Conservation (phyloP, 2,888 invertebrate genomes). For the Drosophila yooni region DNA sequence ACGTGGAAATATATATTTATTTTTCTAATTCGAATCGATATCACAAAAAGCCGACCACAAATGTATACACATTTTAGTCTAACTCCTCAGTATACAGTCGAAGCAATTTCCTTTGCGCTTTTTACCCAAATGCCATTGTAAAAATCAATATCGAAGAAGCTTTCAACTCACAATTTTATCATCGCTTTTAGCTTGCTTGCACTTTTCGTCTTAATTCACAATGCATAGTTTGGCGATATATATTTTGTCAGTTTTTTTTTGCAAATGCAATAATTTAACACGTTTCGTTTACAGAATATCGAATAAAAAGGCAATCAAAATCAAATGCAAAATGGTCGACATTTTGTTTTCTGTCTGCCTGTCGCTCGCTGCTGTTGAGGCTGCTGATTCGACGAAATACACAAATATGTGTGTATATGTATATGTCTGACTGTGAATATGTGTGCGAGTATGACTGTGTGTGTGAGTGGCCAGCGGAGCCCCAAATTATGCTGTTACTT, state of each 20-base stretch:
- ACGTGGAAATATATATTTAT: background rate
- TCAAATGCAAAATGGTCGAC: constrained; percentile 74
- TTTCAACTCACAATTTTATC: constrained; percentile 39
- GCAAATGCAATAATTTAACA: constrained; percentile 17
- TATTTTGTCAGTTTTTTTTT: constrained; percentile 12
- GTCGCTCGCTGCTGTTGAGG: constrained; percentile 59
- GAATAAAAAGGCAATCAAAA: constrained; percentile 48
- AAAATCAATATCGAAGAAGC: constrained; percentile 65
- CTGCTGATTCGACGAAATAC: constrained; percentile 68
- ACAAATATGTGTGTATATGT: constrained; percentile 39
- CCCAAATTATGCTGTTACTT: constrained; percentile 34
- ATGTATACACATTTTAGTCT: background rate
- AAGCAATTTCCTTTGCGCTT: constrained; percentile 21
- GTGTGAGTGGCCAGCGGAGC: constrained; percentile 64
- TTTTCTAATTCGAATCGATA: constrained; percentile 7
- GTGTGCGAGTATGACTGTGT: constrained; percentile 23
- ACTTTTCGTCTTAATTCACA: constrained; percentile 8
- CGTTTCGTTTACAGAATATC: constrained; percentile 25
- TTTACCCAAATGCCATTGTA: constrained; percentile 53
- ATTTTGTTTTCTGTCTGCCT: constrained; percentile 76
- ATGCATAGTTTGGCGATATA: constrained; percentile 8
- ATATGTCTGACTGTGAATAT: constrained; percentile 17
- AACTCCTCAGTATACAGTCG: constrained; percentile 1
- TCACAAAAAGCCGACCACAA: background rate
- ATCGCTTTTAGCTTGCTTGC: constrained; percentile 18